Evolutionary conservation across 2,888 invertebrate genomes (phyloP).

Genomic region (Erpobdella octoculata): DNA sequence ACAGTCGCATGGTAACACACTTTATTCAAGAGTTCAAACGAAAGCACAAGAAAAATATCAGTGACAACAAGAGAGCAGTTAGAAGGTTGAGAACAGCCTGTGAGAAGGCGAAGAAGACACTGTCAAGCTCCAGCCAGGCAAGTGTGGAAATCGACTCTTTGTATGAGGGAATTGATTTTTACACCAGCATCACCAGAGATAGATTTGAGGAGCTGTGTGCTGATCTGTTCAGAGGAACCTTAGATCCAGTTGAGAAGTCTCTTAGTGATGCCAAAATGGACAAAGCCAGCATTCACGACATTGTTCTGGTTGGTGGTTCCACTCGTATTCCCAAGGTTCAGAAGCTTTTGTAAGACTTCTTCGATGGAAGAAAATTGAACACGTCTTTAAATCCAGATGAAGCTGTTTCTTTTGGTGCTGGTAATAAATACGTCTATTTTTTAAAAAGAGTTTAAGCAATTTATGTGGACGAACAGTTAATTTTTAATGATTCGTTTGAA

Average conservation of each 20-base stretch:
- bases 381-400: slow-evolving; percentile 54
- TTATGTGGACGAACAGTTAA: neutral
- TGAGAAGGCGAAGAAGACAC: slow-evolving; percentile 60
- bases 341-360: slow-evolving; percentile 71
- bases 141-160: slow-evolving; percentile 86
- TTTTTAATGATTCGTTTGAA: neutral
- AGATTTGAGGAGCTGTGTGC: slow-evolving; percentile 93
- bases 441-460: no score
- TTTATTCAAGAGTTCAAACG: slow-evolving; percentile 51
- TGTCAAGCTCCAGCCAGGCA: slow-evolving; percentile 57
- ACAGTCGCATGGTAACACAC: slow-evolving; percentile 52
- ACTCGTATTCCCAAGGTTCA: slow-evolving; percentile 97
- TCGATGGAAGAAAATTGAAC: slow-evolving; percentile 53
- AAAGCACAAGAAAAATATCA: slow-evolving; percentile 52
- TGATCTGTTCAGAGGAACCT: slow-evolving; percentile 86
- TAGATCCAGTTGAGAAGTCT: slow-evolving; percentile 93
- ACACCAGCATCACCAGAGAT: slow-evolving; percentile 86
- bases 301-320: slow-evolving; percentile 76
- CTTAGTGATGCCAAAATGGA: slow-evolving; percentile 77
- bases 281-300: slow-evolving; percentile 70
- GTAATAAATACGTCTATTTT: slow-evolving; percentile 30
- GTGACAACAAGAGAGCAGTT: slow-evolving; percentile 74
- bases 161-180: slow-evolving; percentile 89
- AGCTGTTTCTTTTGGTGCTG: slow-evolving; percentile 36
- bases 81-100: slow-evolving; percentile 85